Conservation (phyloP, 1,140 invertebrate species). For the Ephestia elutella region DNA sequence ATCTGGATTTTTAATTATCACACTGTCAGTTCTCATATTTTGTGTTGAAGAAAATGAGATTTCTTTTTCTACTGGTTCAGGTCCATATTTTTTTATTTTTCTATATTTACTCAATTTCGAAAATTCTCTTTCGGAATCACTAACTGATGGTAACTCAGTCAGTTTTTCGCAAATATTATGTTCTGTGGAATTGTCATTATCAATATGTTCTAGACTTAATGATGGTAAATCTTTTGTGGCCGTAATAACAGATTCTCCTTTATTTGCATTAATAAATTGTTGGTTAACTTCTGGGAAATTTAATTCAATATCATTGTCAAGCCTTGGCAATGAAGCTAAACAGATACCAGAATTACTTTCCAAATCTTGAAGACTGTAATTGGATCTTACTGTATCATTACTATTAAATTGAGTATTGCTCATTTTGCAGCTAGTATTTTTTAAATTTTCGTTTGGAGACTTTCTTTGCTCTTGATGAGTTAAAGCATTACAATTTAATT, state of each 20-base stretch:
- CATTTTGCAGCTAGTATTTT: slow-evolving; percentile 55
- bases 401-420: slow-evolving; percentile 38
- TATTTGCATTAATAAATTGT: slow-evolving; percentile 67
- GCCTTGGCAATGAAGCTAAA: slow-evolving; percentile 58
- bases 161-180: slow-evolving; percentile 16
- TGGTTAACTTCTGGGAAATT: slow-evolving; percentile 69
- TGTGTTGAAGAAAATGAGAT: slow-evolving; percentile 14
- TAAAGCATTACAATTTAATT: slow-evolving; percentile 22
- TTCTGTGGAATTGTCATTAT: background rate
- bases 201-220: slow-evolving; percentile 6
- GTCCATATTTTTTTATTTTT: slow-evolving; percentile 43
- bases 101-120: slow-evolving; percentile 63
- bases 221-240: slow-evolving; percentile 26
- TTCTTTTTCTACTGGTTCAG: slow-evolving; percentile 23
- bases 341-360: slow-evolving; percentile 60
- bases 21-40: slow-evolving; percentile 53
- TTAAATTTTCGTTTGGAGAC: slow-evolving; percentile 21
- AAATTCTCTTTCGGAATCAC: slow-evolving; percentile 42
- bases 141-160: slow-evolving; percentile 19
- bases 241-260: slow-evolving; percentile 37
- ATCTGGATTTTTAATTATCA: slow-evolving; percentile 69
- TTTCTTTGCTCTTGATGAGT: slow-evolving; percentile 15
- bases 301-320: slow-evolving; percentile 67
- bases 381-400: slow-evolving; percentile 30
- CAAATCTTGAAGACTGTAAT: slow-evolving; percentile 55